Percentiles rank a stretch among this genome's conserved stretches.
These are phyloP conservation scores for Cyaniris semiargus DNA, from an alignment of 2,888 invertebrate genomes.

Conservation along the genomic window DNA sequence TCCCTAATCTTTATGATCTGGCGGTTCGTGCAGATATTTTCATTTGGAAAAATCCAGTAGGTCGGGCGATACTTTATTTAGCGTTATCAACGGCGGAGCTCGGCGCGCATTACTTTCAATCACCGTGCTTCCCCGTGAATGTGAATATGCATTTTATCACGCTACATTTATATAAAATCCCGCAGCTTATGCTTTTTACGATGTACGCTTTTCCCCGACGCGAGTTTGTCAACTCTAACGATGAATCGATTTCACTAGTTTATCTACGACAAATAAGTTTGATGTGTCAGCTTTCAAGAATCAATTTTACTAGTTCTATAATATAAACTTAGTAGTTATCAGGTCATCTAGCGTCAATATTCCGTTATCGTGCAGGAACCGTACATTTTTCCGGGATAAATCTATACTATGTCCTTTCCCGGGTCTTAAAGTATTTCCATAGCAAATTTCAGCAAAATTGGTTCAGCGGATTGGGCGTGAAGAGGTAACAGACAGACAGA, in stretches of 20 bases:
- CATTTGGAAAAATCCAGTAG: slow-evolving; percentile 23
- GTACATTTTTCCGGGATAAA: too few relatives aligned
- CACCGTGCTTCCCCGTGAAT: slow-evolving; percentile 37
- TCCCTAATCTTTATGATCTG: slow-evolving; percentile 14
- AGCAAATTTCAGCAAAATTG: too few relatives aligned
- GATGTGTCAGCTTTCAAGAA: too few relatives aligned
- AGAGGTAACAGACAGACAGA: too few relatives aligned
- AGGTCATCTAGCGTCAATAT: too few relatives aligned
- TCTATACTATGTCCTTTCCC: too few relatives aligned
- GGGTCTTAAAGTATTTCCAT: too few relatives aligned
- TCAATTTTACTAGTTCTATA: too few relatives aligned
- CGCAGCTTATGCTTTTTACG: neutral
- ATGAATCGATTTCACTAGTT: neutral
- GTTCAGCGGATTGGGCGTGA: too few relatives aligned
- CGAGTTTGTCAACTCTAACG: neutral
- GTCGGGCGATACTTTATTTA: slow-evolving; percentile 20
- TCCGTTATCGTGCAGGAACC: too few relatives aligned
- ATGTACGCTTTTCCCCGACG: neutral
- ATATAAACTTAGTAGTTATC: too few relatives aligned
- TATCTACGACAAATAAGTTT: neutral
- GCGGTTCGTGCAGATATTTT: slow-evolving; percentile 4
- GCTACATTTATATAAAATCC: slow-evolving; percentile 1
- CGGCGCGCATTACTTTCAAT: slow-evolving; percentile 37
- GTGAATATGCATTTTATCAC: slow-evolving; percentile 34
- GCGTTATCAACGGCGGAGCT: slow-evolving; percentile 1